Base-by-base conservation (phyloP, 2,888 invertebrate species). In the Rugalucina vietnamica region DNA sequence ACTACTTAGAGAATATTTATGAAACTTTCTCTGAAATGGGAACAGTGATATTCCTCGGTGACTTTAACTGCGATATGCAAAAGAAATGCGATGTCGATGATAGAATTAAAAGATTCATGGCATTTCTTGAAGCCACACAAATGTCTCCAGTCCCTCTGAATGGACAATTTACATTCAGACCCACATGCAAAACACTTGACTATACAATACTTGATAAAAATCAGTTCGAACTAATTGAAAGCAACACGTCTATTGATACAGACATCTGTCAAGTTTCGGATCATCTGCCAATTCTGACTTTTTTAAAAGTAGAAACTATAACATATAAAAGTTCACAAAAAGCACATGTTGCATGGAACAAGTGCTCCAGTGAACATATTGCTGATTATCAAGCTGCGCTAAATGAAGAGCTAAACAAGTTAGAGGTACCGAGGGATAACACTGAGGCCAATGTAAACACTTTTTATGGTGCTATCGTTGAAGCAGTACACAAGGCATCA, bases 181-280 rank as follows among this genome's bases (percentile, higher is more conserved):
- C 70, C 8, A 36, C 39, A 8, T 18, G 21, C 5, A 70, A 70
- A 70, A 37, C 36, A 27, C 70, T 70, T 36, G 70, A 36, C 24
- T 39, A 70, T 70, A 29, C 36, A 8, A 34, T 36, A 36, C 32
- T 70, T 10, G 14, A 70, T 8, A 24, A 21, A 32, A 27, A 8
- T 14, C 12, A 69, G 32, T 27, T 32, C 4, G 69, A 69, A 5
- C n/a, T 36, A 39, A 37, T 70, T 4, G 3, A 4, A 3, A 34
- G 37, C 24, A 39, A 37, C 29, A 5, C n/a, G 24, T 4, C 24
- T 5, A 18, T 36, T 36, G 21, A 39, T 21, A 10, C 4, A 3
- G 70, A 70, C 12, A 36, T 70, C n/a, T 70, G 39, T 36, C 21
- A n/a, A 3, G 70, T 70, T n/a, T 70, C 70, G 4, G 70, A 70